Conservation (phyloP, 2,113 vertebrate genomes). For the Dipodomys spectabilis region DNA sequence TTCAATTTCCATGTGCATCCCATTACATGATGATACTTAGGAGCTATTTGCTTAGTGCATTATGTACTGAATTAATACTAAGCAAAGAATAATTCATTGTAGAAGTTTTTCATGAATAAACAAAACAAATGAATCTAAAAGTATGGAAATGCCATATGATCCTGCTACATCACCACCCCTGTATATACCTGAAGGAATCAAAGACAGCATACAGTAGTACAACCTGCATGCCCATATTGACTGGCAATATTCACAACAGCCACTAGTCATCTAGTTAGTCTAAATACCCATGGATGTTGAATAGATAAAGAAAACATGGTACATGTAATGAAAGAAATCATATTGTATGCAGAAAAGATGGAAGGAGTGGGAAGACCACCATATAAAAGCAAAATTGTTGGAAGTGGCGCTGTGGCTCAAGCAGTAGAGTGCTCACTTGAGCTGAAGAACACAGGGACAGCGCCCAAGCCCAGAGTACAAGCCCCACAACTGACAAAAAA, state of each 20-base stretch:
- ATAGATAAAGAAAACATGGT: neutral
- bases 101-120: neutral
- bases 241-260: neutral
- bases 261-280: neutral
- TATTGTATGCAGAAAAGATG: neutral
- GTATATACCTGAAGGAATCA: neutral
- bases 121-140: neutral
- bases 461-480: no score
- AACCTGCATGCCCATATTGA: neutral
- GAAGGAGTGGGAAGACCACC: neutral
- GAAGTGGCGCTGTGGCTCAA: no score
- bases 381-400: neutral
- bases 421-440: no score
- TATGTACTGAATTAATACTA: fast-evolving
- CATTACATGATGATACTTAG: neutral
- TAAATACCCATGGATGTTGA: neutral
- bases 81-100: neutral
- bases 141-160: neutral
- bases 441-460: no score
- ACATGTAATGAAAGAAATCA: neutral
- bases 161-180: neutral
- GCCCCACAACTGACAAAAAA: no score
- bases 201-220: neutral
- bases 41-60: neutral
- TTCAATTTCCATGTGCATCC: neutral